Evolutionary conservation across 2,113 vertebrate species (phyloP), one percentile per base, ranked within the genome.

Genomic region (Boulengeromyrus knoepffleri): DNA sequence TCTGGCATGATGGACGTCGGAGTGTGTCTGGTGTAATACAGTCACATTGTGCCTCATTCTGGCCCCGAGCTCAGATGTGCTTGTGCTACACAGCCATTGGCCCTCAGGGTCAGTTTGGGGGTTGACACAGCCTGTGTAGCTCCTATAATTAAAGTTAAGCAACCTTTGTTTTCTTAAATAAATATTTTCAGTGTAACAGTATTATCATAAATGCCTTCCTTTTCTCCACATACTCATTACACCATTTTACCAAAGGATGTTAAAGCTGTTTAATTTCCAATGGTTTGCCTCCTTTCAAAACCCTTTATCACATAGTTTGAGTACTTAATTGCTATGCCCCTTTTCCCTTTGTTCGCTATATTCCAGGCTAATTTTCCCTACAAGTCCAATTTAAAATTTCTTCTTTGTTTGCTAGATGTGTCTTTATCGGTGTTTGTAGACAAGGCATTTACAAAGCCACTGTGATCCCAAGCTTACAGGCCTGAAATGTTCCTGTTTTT

Each of bases 351-450:
- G 45, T 47, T 85, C 21, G 0, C 42, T 85, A 19, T 47, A 47
- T 85, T 85, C 45, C 24, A 85, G 45, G 45, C 45, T 46, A 85
- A 85, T 85, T 85, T 47, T 13, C 45, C 45, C 45, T 85, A 85
- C 24, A 85, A 47, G 83, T 85, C 83, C 39, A 85, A 85, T 85
- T 45, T 85, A n/a, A 24, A 85, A 85, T 24, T 46, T 24, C 45
- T 84, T 21, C 83, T 85, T 85, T 85, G 45, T 27, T 85, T 85
- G 45, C 21, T 47, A 47, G 83, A 85, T 47, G 45, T 47, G 45
- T 85, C 36, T 85, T 85, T 85, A 85, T 85, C 39, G 7, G 83
- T 46, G 42, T 83, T 45, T 83, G 83, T 85, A 85, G 83, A 85
- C 83, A 85, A 85, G 45, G 83, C 39, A 85, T 24, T 45, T 24